A percentile compares a stretch with the other conserved stretches of the same genome.
Evolutionary conservation across 2,888 invertebrate genomes (phyloP).

Genomic region (Ectobius pallidus): DNA sequence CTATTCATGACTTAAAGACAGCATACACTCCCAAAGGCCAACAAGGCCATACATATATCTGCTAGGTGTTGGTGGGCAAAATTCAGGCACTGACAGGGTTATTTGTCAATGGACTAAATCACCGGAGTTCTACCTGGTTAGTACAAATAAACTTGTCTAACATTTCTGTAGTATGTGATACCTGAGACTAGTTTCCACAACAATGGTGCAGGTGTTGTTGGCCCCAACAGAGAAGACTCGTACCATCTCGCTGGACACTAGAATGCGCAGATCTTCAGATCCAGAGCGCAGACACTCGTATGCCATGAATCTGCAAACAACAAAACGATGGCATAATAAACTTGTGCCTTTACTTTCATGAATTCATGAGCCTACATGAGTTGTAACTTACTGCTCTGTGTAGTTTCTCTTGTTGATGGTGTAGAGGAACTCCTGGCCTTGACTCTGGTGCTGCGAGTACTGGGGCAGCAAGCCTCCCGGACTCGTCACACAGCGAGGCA

Average conservation of each 20-base stretch:
- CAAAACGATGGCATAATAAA: too few relatives aligned
- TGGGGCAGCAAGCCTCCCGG: constrained; percentile 85
- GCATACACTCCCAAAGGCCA: background rate
- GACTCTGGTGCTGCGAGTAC: constrained; percentile 76
- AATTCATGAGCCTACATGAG: too few relatives aligned
- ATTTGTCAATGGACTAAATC: too few relatives aligned
- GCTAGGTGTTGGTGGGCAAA: too few relatives aligned
- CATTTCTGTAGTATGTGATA: too few relatives aligned
- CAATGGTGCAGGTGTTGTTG: constrained; percentile 58
- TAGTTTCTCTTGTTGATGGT: constrained; percentile 74
- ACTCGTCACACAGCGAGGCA: constrained; percentile 76
- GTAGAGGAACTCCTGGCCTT: constrained; percentile 82
- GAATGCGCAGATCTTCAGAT: constrained; percentile 79
- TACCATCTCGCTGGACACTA: constrained; percentile 76
- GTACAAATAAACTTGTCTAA: too few relatives aligned
- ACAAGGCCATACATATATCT: background rate
- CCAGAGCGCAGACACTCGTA: constrained; percentile 78
- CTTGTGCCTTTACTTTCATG: background rate
- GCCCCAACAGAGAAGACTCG: constrained; percentile 70
- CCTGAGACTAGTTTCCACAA: constrained; percentile 69
- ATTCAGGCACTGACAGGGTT: too few relatives aligned
- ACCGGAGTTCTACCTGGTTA: too few relatives aligned
- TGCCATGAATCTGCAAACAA: constrained; percentile 67
- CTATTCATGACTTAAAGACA: background rate
- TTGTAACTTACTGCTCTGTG: constrained; percentile 63